Base-by-base conservation (phyloP, 1,140 invertebrate genomes). In the Drosophila carrolli region DNA sequence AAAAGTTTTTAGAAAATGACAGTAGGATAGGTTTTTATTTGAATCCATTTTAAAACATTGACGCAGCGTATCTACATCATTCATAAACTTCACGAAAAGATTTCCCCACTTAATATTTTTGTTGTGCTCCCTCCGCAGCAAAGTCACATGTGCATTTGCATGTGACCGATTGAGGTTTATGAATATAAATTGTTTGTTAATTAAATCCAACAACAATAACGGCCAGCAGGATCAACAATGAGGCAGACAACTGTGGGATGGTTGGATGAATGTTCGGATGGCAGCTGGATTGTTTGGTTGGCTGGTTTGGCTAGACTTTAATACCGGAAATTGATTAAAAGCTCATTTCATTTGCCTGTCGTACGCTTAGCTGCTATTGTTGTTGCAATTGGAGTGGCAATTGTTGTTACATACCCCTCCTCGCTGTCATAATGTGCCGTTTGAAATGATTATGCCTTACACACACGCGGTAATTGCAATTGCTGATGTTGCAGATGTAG, bases 161-260 rank as follows among this genome's bases (percentile, higher is more conserved):
- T 89, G 85, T 90, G 85, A 89, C 85, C 81, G 85, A 84, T 84
- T 90, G 85, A 67, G 81, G 84, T 73, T 89, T 89, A 89, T 89
- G 84, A 89, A 90, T 89, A 89, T 89, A 89, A 89, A 89, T 89
- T 89, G 85, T 89, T 84, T 84, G 85, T 89, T 89, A 89, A 89
- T 89, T 89, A 89, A 89, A 84, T 78, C 62, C 84, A 89, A 81
- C 77, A 86, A 79, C 82, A 77, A 62, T 61, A 71, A 56, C 72
- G 71, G 54, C 40, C 63, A 57, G n/a, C 40, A 53, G 47, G 56
- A 73, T 23, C 62, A 72, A 46, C 78, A 62, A 53, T 59, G 58
- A 53, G 14, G n/a, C 63, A 70, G 43, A 66, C 78, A 63, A 57
- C 67, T 54, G 67, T 62, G 78, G 80, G 65, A 75, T 75, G 79